A percentile compares a stretch with the other conserved stretches of the same genome.
These are phyloP conservation scores for Narcine bancroftii DNA, from an alignment of 2,113 vertebrate genomes.

Conservation along the genomic window DNA sequence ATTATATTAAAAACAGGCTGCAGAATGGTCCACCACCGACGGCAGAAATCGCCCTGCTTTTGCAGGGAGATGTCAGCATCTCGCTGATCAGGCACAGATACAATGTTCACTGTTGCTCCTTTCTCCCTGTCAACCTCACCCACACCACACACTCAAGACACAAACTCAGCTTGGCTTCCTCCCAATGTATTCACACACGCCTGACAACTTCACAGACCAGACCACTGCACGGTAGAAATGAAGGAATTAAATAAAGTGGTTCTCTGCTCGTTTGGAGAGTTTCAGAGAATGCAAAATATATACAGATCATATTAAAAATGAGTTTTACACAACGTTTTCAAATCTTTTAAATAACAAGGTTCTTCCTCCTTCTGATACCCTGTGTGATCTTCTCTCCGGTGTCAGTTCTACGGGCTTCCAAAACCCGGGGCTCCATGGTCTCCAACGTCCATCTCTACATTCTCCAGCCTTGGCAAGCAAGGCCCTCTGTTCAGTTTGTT, in stretches of 20 bases:
- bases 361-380: not conserved
- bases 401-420: not conserved
- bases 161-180: not conserved
- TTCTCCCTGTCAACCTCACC: no score
- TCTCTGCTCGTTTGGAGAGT: not conserved
- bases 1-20: no score
- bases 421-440: not conserved
- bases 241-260: not conserved
- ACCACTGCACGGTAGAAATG: not conserved
- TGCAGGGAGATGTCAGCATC: no score
- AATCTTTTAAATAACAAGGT: not conserved
- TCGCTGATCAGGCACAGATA: no score
- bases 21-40: no score
- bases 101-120: no score
- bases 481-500: not conserved
- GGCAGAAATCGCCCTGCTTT: no score
- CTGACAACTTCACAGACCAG: not conserved
- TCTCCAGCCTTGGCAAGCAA: not conserved
- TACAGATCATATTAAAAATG: not conserved
- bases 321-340: not conserved
- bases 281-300: not conserved
- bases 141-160: no score
- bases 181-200: not conserved
- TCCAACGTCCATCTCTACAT: not conserved
- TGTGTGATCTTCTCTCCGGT: not conserved